Conservation (phyloP, 2,113 vertebrate species). For the Ivindomyrus marchei region DNA sequence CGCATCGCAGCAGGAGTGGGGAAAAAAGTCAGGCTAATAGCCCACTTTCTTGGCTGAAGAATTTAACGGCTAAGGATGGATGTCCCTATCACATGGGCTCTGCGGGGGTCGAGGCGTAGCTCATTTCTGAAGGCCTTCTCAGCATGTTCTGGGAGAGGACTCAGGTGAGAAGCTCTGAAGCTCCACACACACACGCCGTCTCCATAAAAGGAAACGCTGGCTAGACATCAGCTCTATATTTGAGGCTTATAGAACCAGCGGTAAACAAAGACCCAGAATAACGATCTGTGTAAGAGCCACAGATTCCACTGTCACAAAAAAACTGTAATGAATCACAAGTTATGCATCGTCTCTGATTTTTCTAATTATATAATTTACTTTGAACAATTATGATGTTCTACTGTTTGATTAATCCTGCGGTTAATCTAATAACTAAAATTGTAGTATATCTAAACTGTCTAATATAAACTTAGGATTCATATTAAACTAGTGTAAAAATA, state of each 20-base stretch:
- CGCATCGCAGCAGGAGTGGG: background rate
- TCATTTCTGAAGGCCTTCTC: background rate
- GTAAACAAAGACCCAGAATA: background rate
- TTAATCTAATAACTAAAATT: background rate
- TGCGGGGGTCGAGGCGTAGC: background rate
- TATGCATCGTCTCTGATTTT: background rate
- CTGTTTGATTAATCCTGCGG: background rate
- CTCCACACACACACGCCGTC: background rate
- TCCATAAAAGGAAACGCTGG: background rate
- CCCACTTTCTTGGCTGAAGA: background rate
- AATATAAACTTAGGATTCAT: background rate
- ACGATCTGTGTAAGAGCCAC: background rate
- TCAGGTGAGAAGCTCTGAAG: background rate
- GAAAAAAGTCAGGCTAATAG: background rate
- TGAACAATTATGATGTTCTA: background rate
- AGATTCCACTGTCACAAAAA: background rate
- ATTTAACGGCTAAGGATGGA: background rate
- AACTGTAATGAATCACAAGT: background rate
- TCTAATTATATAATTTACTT: background rate
- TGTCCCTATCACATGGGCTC: background rate
- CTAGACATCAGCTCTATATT: background rate
- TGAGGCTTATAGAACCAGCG: background rate
- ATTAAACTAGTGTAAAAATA: background rate
- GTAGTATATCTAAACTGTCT: background rate
- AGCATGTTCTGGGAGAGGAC: background rate